phyloP scores from a whole-genome alignment of 2,888 invertebrate species.

The Dasypogon diadema region DNA sequence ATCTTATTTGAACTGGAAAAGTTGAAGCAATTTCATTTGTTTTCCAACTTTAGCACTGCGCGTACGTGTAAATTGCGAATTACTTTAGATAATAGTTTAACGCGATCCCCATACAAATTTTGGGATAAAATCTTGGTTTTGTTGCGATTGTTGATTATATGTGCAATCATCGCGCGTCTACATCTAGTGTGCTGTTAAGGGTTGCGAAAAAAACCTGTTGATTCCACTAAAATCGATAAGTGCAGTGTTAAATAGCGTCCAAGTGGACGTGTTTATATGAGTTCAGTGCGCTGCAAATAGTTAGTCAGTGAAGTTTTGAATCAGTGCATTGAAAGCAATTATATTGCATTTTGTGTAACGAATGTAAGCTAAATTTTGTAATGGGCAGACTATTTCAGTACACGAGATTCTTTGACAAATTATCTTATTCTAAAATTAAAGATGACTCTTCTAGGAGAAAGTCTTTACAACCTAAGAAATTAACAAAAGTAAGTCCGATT shows the following conservation, averaged over 20 bases:
- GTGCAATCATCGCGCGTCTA: no score
- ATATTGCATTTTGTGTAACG: neutral
- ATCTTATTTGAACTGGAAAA: neutral
- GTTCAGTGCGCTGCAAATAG: conserved; percentile 20
- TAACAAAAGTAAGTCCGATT: no score
- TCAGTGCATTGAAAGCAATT: neutral
- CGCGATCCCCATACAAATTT: no score
- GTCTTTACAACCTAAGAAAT: no score
- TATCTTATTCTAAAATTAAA: neutral
- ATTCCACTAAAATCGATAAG: conserved; percentile 10
- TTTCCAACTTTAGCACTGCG: no score
- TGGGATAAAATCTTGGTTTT: no score
- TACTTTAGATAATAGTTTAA: no score
- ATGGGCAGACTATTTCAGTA: conserved; percentile 38
- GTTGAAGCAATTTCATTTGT: neutral
- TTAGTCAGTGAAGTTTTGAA: conserved; percentile 18
- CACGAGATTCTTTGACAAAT: conserved; percentile 10
- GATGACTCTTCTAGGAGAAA: no score
- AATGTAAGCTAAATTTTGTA: neutral
- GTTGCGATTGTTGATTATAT: no score
- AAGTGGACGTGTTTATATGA: conserved; percentile 4
- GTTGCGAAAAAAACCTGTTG: conserved; percentile 12
- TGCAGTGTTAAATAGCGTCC: neutral
- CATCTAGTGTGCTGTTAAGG: no score
- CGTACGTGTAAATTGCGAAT: no score